Evolutionary conservation across 2,113 vertebrate species (phyloP), one percentile per base, ranked within the genome.

Genomic region (Myocastor coypus): DNA sequence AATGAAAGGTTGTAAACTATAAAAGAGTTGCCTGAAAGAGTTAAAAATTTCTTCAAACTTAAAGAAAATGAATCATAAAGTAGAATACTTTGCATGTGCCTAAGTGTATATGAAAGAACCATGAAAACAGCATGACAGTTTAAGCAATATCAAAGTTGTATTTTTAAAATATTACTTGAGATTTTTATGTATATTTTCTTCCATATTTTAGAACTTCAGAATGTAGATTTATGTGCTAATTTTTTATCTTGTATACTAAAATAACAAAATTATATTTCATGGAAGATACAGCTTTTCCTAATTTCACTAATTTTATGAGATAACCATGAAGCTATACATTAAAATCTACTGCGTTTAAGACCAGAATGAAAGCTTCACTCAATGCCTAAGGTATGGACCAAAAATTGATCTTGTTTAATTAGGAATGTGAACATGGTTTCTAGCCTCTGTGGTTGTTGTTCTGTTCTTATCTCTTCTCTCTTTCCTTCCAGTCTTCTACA

Each of bases 321-420:
- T 61, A 91, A 89, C 32, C 34, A 89, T 82, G 37, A 91, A 91
- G 26, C 78, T 90, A 80, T 3, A 77, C 20, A 19, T 93, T 63
- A 95, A 86, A 94, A 77, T 77, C 59, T 50, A 83, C n/a, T 93
- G 78, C 40, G 88, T 59, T 42, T 73, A 81, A 55, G 40, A 91
- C 5, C 19, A 86, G 13, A 89, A 59, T 46, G 22, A 89, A 96
- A 96, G 82, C 55, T 52, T 32, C 83, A 66, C 11, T 42, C 55
- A 85, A 85, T 34, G n/a, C 28, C 71, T 40, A 88, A 84, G 92
- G 22, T 5, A 8, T 91, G 22, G 91, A 71, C 14, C 19, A 91
- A 91, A 85, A 89, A 1, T n/a, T n/a, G n/a, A n/a, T n/a, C n/a
- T n/a, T n/a, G n/a, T n/a, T n/a, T n/a, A n/a, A n/a, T n/a, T 55